Base-by-base conservation (phyloP, 2,888 invertebrate species). In the Tachystola acroxantha region DNA sequence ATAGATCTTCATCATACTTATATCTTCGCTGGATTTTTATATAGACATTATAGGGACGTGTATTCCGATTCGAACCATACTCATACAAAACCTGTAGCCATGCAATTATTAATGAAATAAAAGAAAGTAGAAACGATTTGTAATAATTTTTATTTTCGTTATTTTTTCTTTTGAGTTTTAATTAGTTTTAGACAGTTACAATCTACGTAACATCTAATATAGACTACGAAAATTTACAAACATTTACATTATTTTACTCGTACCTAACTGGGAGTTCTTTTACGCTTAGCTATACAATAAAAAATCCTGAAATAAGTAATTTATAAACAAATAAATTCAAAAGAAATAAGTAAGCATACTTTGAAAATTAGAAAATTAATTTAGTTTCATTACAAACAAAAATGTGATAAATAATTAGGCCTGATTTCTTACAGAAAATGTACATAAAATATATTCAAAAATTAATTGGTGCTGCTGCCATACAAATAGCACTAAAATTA, bases 121-220 rank as follows among this genome's bases (percentile, higher is more conserved):
- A 41, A 44, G 35, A 35, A 33, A 31, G 10, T 26, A 12, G 30
- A 40, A 70, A 65, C 63, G 69, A 76, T 79, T 73, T 74, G 64
- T 74, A 77, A 74, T 75, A 69, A 64, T 74, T 73, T 76, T 78
- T 75, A 76, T 65, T 74, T 66, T 70, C 61, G 73, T 78, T 78
- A 70, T 70, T 67, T 68, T n/a, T 70, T 67, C 72, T 59, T 51
- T 53, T 43, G 41, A 48, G 42, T 58, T 64, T 62, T 60, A 58
- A 71, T 68, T 67, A 64, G 57, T 57, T 79, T 75, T 74, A 75
- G 72, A 79, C 69, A 64, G 69, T 77, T 81, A 80, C 74, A 72
- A 66, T 79, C 79, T 81, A 82, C 70, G 75, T 84, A 84, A 82
- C 79, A 77, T 80, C 80, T 84, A 84, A 76, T 69, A 68, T 72